Conservation (phyloP, 2,888 invertebrate species). For the Cantharis nigra region DNA sequence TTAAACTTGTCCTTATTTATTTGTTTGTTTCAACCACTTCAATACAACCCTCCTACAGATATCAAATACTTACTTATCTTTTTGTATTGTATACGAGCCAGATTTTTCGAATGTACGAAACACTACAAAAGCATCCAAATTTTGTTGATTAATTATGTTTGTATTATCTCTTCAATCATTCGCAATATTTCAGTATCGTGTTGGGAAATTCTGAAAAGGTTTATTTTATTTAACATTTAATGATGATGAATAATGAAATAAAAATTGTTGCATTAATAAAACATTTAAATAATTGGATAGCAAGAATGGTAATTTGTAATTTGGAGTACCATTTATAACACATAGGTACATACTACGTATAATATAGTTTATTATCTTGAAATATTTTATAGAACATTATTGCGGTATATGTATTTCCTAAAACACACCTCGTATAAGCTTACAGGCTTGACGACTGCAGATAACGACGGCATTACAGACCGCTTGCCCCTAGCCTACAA, state of each 20-base stretch:
- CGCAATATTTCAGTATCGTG: background rate
- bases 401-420: background rate
- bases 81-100: background rate
- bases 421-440: background rate
- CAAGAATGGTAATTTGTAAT: background rate
- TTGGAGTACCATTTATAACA: too few relatives aligned
- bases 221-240: background rate
- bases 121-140: background rate
- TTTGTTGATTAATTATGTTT: background rate
- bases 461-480: constrained; percentile 21
- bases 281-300: background rate
- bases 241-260: background rate
- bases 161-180: background rate
- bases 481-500: constrained; percentile 21
- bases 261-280: background rate
- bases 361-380: background rate
- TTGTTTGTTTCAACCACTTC: background rate
- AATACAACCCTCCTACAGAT: background rate
- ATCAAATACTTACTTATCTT: background rate
- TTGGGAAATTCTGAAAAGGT: background rate
- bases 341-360: background rate
- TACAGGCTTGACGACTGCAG: constrained; percentile 14
- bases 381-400: too few relatives aligned
- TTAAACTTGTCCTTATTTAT: background rate
- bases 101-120: background rate